Base-by-base conservation (phyloP, 1,140 invertebrate genomes). In the Pomacea maculata region DNA sequence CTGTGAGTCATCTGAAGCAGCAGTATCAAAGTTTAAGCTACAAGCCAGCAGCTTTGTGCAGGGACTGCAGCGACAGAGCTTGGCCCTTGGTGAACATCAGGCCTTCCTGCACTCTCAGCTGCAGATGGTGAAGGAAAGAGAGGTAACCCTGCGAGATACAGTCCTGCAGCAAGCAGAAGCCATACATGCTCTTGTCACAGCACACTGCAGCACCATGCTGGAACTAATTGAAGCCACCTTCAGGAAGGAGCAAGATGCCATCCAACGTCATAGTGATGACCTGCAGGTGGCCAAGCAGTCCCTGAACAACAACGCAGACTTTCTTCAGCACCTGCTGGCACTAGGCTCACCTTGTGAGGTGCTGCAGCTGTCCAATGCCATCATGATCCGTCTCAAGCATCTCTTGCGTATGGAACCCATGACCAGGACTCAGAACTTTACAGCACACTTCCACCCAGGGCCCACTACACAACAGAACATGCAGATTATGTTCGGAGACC, bases 151-250 rank as follows among this genome's bases (percentile, higher is more conserved):
- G 7, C 65, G 74, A 17, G 68, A 74, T 25, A 61, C 80, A 10
- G 80, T 88, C 34, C 78, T 86, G 78, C 75, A 83, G n/a, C 88
- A 89, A 71, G 85, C 88, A 6, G 83, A 87, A 2, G 64, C 63
- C 9, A 79, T 90, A 19, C 88, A 90, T 77, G 82, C 80, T 70
- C 76, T 90, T 70, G 86, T 90, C 75, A 87, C 89, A n/a, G 82
- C 85, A 57, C 80, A 87, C 45, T 86, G 85, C 67, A 75, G 80
- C 19, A 64, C 75, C 14, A 63, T 85, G 54, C 45, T 88, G 15
- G 77, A 83, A 15, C 68, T 79, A 12, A 55, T 90, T 12, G 83
- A 82, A 25, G 61, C 79, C 10, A 73, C 74, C 21, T 85, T 80
- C 64, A 80, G 83, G 17, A 64, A 77, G 14, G 88, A 90, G 78